phyloP scores from a whole-genome alignment of 2,797 vertebrate species.

The Acridotheres tristis region DNA sequence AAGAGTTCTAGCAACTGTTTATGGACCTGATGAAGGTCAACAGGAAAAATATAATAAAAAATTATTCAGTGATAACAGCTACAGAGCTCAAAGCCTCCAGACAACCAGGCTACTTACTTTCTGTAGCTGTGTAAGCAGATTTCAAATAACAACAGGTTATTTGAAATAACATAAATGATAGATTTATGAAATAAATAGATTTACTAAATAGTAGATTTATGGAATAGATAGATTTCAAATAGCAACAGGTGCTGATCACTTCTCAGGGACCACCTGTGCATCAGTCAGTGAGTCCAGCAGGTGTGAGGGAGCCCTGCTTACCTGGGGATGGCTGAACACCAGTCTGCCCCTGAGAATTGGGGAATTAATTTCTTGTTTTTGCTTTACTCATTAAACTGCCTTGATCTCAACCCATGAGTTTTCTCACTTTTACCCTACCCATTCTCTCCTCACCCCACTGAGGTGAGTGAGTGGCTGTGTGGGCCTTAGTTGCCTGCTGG shows the following conservation, averaged over 20 bases:
- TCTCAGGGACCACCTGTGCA: neutral
- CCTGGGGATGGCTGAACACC: neutral
- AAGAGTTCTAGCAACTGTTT: neutral
- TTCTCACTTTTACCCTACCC: neutral
- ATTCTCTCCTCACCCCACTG: neutral
- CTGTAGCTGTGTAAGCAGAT: neutral
- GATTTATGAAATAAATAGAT: neutral
- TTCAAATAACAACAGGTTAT: neutral
- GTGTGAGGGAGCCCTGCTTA: neutral
- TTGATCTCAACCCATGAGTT: neutral
- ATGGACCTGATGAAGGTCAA: neutral
- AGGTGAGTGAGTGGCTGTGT: neutral
- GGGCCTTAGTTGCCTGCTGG: neutral
- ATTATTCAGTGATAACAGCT: neutral
- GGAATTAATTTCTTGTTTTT: neutral
- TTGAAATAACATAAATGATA: neutral
- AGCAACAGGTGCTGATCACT: rapidly evolving
- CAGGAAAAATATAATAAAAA: neutral
- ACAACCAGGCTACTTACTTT: neutral
- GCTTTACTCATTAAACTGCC: neutral
- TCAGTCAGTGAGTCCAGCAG: rapidly evolving
- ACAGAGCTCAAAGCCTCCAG: neutral
- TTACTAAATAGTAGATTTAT: neutral
- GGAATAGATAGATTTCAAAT: neutral
- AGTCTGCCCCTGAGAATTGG: neutral